Evolutionary conservation across 2,888 invertebrate genomes (phyloP), one percentile per base, ranked within the genome.

Genomic region (Patella ulyssiponensis): DNA sequence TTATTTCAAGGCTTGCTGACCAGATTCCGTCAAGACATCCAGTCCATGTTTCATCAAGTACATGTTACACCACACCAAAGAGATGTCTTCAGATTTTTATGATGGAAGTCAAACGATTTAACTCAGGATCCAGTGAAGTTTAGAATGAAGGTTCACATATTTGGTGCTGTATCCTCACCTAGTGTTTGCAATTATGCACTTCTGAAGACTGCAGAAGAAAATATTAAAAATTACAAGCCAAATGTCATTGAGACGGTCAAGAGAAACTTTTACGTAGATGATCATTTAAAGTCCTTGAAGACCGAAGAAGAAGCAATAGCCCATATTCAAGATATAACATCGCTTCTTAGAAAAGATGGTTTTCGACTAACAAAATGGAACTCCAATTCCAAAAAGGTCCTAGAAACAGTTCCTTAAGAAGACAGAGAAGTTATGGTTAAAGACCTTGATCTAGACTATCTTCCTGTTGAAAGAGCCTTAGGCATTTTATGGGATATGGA

Each of bases 11-110:
- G n/a, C n/a, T n/a, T n/a, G n/a, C n/a, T n/a, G n/a, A n/a, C 78
- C 2, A 72, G 82, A 27, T 84, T 84, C 71, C 27, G 84, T 44
- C 73, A 83, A 70, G 80, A 84, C n/a, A n/a, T n/a, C n/a, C n/a
- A n/a, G n/a, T n/a, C n/a, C n/a, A 52, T 73, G 71, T n/a, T 23
- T 79, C 82, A 76, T 73, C 82, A 82, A 64, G 80, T 82, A 2
- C 56, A 23, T 14, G 82, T 84, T 1, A 20, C 71, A 0, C 69
- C 74, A 27, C 12, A 80, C 12, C 80, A 83, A 54, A 54, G 80
- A 33, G 76, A 80, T 44, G 73, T 69, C 14, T 58, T 81, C 12
- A 58, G 81, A n/a, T 83, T 82, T 73, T 72, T 81, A 27, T 83
- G 82, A 82, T 84, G 81, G 80, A 23, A 23, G 17, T 33, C 56